Evolutionary conservation across 2,113 vertebrate genomes (phyloP), one percentile per base, ranked within the genome.

Genomic region (Gadus chalcogrammus): DNA sequence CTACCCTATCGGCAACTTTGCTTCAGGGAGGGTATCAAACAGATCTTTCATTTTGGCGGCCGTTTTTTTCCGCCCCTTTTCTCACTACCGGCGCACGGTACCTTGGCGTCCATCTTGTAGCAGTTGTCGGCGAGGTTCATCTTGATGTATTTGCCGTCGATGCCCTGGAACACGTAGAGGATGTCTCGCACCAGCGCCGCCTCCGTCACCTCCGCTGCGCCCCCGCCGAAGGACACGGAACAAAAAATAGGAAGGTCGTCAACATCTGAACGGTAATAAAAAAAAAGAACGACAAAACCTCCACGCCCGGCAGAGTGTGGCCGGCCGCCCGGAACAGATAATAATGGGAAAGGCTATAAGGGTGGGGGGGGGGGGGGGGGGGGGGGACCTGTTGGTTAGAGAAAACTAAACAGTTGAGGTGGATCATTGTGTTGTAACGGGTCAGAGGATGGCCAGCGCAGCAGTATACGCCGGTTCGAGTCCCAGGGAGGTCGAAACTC

Each of bases 151-250:
- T 94, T 99, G 77, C 97, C 97, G 55, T 99, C 97, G 73, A 99
- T 99, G 80, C 97, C 97, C 88, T 99, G 97, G 93, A 99, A 97
- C 80, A 99, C 96, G 68, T 97, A 99, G 24, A 99, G 90, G 88
- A 99, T 91, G 87, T 99, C 97, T 84, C 97, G 93, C 70, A 99
- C 95, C 31, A 99, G 92, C 56, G 92, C 90, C 1, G 92, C 92
- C 88, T 99, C 97, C 0, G 89, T 93, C 42, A 97, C 90, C 91
- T 98, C 97, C 70, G 91, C 87, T 80, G 89, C 92, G 58, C 70
- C 68, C 35, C 61, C 48, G 59, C 65, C 64, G 12, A 58, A 78
- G 70, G 48, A 73, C 62, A 8, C 70, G 12, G 53, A 55, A 55
- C 12, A 55, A 55, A 55, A 53, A 53, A 20, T 1, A 20, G 31